Evolutionary conservation across 2,888 invertebrate genomes (phyloP).

Genomic region (Nasonovia ribisnigri): DNA sequence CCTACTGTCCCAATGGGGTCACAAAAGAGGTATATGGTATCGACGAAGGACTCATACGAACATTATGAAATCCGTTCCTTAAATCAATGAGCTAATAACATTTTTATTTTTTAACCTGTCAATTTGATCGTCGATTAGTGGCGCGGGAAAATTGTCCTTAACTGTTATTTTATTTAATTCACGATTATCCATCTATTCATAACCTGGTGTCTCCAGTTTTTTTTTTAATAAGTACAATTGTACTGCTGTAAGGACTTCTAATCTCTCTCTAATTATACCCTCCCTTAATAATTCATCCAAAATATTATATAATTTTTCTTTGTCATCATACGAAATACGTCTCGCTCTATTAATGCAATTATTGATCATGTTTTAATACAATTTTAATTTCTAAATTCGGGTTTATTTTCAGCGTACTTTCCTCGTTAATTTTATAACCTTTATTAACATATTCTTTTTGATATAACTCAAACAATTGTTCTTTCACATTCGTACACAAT

Average conservation of each 20-base stretch:
- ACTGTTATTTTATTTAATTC: background rate
- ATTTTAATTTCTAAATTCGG: background rate
- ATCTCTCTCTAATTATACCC: background rate
- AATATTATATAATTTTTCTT: too few species aligned
- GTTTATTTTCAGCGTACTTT: background rate
- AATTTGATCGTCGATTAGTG: too few species aligned
- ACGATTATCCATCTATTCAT: background rate
- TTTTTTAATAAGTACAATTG: background rate
- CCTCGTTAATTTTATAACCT: background rate
- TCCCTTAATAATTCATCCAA: background rate
- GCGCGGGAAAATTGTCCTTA: background rate
- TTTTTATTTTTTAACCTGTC: background rate
- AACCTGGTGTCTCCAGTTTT: background rate
- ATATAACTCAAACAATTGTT: background rate
- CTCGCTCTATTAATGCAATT: background rate
- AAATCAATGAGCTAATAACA: background rate
- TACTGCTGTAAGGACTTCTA: background rate
- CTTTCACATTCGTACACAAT: background rate
- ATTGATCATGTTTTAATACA: background rate
- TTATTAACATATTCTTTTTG: background rate
- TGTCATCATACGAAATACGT: background rate
- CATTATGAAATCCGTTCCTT: background rate
- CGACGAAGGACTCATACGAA: background rate
- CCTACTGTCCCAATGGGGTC: slow-evolving; percentile 58
- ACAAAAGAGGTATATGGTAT: background rate